phyloP scores from a whole-genome alignment of 2,888 invertebrate species.

The Rutpela maculata region DNA sequence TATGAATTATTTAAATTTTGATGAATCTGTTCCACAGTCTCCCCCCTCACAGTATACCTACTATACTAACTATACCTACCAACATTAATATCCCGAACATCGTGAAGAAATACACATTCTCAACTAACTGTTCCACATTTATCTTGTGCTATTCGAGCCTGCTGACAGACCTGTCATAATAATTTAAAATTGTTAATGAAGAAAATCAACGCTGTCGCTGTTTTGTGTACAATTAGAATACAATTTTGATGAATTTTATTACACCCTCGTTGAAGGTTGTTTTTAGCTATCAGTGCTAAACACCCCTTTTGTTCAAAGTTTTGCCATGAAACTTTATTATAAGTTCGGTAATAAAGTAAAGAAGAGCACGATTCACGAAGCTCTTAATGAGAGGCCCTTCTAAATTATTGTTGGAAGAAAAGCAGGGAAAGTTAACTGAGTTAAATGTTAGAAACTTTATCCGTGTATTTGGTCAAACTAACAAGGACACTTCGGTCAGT shows the following conservation, averaged over 20 bases:
- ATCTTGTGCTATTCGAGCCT: neutral
- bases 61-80: no score
- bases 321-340: constrained; percentile 56
- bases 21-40: no score
- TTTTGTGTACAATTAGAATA: constrained; percentile 36
- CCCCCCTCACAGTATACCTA: no score
- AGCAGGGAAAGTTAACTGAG: constrained; percentile 60
- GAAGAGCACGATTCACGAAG: constrained; percentile 52
- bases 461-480: constrained; percentile 60
- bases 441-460: constrained; percentile 59
- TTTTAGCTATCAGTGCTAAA: constrained; percentile 45
- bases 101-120: neutral
- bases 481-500: constrained; percentile 56
- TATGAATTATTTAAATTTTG: no score
- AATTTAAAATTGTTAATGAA: constrained; percentile 19
- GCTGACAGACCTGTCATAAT: neutral
- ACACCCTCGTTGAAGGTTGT: constrained; percentile 38
- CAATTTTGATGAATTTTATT: constrained; percentile 43
- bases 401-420: constrained; percentile 61
- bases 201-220: constrained; percentile 4
- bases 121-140: neutral
- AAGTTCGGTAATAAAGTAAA: constrained; percentile 51
- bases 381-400: constrained; percentile 60
- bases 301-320: constrained; percentile 53
- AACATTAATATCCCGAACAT: neutral